Evolutionary conservation across 2,888 invertebrate species (phyloP).

Genomic region (Drosophila putrida): DNA sequence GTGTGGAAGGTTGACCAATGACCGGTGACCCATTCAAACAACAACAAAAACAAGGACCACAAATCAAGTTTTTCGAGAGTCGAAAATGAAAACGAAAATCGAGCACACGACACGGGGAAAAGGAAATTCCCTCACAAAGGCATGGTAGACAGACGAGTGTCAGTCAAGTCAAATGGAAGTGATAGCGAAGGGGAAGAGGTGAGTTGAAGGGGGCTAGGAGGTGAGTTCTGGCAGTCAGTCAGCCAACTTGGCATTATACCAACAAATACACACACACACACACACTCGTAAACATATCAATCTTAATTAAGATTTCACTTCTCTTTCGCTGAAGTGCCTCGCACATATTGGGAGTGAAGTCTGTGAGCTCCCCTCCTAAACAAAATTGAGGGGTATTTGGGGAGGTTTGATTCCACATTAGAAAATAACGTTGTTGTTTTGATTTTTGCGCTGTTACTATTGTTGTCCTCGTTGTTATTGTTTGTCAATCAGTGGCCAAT

Average conservation of each 20-base stretch:
- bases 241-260: constrained; percentile 35
- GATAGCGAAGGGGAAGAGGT: background rate
- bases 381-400: constrained; percentile 5
- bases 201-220: constrained; percentile 8
- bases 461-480: constrained; percentile 28
- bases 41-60: constrained; percentile 23
- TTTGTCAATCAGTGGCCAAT: constrained; percentile 59
- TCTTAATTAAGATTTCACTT: constrained; percentile 83
- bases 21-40: constrained; percentile 26
- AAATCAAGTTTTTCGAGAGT: constrained; percentile 42
- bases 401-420: constrained; percentile 25
- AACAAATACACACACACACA: constrained; percentile 26
- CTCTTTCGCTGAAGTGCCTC: constrained; percentile 60
- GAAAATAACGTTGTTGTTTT: constrained; percentile 39
- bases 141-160: constrained; percentile 42
- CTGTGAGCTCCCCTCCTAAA: background rate
- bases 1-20: constrained; percentile 34
- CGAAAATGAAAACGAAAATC: constrained; percentile 53
- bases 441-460: constrained; percentile 36
- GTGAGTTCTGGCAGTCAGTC: constrained; percentile 18
- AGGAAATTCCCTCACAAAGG: constrained; percentile 1
- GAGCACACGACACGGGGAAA: constrained; percentile 17
- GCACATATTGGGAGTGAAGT: constrained; percentile 47
- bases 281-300: constrained; percentile 78
- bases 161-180: constrained; percentile 44